Evolutionary conservation across 2,888 invertebrate species (phyloP).

Genomic region (Luperina testacea): DNA sequence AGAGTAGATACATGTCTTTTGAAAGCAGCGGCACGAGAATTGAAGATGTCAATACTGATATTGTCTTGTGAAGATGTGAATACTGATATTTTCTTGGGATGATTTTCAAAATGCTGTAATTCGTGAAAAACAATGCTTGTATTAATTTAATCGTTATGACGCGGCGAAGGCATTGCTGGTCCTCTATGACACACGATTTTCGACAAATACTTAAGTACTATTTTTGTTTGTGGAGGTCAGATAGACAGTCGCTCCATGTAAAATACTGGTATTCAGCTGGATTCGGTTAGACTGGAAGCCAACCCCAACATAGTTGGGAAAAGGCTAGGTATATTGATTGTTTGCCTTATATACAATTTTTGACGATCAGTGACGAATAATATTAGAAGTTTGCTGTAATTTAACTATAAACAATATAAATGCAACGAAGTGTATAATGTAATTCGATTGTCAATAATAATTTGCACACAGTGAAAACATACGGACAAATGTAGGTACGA

Average conservation of each 20-base stretch:
- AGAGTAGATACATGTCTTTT: not conserved
- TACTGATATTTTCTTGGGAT: not conserved
- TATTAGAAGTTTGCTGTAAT: not conserved
- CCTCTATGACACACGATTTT: not conserved
- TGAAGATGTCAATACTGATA: not conserved
- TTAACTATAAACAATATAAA: conserved; percentile 19
- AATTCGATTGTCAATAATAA: conserved; percentile 7
- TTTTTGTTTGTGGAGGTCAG: not conserved
- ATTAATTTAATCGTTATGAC: not conserved
- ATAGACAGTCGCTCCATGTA: not conserved
- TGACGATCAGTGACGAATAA: not conserved
- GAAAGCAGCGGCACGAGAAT: not conserved
- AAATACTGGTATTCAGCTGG: not conserved
- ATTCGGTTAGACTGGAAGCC: not conserved
- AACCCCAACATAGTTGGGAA: not conserved
- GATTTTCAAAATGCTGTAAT: not conserved
- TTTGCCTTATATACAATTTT: not conserved
- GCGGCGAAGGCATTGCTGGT: not conserved
- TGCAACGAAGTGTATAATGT: conserved; percentile 14
- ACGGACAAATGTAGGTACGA: not conserved
- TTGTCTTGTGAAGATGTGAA: not conserved
- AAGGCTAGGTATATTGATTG: not conserved
- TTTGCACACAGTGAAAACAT: conserved; percentile 28
- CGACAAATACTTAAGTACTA: not conserved
- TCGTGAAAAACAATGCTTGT: not conserved